phyloP scores from a whole-genome alignment of 2,113 vertebrate species.

The Baryphthengus martii region DNA sequence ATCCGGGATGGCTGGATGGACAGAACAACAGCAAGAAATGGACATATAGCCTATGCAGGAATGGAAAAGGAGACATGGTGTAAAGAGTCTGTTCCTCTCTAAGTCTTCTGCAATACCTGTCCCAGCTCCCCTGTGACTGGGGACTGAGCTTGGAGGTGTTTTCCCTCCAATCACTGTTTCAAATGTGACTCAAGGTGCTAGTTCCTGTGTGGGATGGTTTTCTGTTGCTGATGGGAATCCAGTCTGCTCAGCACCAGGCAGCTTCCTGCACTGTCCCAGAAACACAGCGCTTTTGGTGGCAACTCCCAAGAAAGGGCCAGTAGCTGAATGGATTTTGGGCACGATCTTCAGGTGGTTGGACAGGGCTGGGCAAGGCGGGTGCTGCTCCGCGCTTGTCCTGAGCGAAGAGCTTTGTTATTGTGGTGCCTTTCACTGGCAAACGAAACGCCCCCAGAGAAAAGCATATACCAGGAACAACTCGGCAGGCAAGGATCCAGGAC shows the following conservation, averaged over 20 bases:
- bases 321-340: neutral
- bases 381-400: neutral
- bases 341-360: neutral
- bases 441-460: conserved; percentile 15
- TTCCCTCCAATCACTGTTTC: neutral
- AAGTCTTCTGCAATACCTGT: neutral
- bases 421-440: neutral
- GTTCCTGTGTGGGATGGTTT: fast-evolving
- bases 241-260: neutral
- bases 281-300: neutral
- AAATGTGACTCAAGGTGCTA: neutral
- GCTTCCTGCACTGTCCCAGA: neutral
- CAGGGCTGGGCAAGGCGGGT: neutral
- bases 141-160: neutral
- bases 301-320: neutral
- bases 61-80: neutral
- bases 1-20: fast-evolving
- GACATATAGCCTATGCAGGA: neutral
- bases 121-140: neutral
- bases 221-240: neutral
- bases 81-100: neutral
- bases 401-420: neutral
- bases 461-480: neutral
- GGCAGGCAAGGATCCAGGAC: conserved; percentile 31
- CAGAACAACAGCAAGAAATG: neutral